phyloP scores from a whole-genome alignment of 2,888 invertebrate genomes.

The Belgica antarctica region DNA sequence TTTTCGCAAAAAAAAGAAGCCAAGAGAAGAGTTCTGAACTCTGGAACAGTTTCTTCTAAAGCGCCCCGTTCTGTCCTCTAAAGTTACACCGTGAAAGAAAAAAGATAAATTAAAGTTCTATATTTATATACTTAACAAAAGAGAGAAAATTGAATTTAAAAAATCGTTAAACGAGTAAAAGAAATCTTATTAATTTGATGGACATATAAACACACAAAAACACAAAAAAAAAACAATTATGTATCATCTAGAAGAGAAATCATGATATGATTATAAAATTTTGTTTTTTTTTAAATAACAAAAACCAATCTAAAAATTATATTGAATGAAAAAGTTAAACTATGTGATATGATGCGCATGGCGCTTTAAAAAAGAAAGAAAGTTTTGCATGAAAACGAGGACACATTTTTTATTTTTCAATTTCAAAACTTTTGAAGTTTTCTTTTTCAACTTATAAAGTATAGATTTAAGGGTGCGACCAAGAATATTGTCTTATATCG shows the following conservation, averaged over 20 bases:
- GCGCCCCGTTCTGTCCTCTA: conserved; percentile 15
- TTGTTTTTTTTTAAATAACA: not conserved
- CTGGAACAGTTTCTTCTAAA: not conserved
- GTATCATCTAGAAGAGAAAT: not conserved
- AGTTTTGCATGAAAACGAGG: conserved; percentile 9
- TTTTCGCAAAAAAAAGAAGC: not conserved
- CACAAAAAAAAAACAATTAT: not conserved
- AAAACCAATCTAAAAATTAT: not conserved
- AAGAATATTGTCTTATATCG: too few relatives aligned
- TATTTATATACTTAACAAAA: conserved; percentile 23
- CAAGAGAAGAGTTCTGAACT: not conserved
- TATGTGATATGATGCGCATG: conserved; percentile 24
- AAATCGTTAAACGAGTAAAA: not conserved
- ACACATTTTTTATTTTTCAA: too few relatives aligned
- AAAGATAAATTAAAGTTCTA: conserved; percentile 7
- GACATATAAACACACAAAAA: conserved; percentile 17
- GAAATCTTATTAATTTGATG: conserved; percentile 6
- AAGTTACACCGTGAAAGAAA: conserved; percentile 2
- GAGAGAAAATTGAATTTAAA: not conserved
- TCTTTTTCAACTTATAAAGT: too few relatives aligned
- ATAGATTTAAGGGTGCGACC: too few relatives aligned
- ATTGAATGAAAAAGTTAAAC: conserved; percentile 18
- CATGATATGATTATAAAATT: conserved; percentile 23
- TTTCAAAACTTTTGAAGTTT: too few relatives aligned
- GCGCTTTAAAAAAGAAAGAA: conserved; percentile 8